A percentile compares a stretch with the other conserved stretches of the same genome.
Evolutionary conservation across 2,888 invertebrate species (phyloP).

Genomic region (Cantharis rufa): DNA sequence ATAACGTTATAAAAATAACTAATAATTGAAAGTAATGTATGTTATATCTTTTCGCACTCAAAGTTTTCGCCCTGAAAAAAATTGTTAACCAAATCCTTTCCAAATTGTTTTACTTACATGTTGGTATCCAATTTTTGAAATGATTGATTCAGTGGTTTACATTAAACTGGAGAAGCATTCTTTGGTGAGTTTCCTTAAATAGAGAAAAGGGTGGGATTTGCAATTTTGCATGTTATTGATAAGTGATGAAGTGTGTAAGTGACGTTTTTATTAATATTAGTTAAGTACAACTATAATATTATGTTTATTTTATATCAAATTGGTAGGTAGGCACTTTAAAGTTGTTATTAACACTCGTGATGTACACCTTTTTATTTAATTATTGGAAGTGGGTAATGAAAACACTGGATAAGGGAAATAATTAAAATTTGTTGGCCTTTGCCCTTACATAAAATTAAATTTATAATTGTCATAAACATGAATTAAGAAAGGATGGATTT

Average conservation of each 20-base stretch:
- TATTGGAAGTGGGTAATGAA: neutral
- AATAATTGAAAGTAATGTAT: neutral
- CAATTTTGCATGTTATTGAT: constrained; percentile 17
- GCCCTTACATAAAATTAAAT: neutral
- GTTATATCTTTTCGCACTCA: neutral
- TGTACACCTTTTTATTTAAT: neutral
- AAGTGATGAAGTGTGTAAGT: neutral
- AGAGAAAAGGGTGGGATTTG: constrained; percentile 10
- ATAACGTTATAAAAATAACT: neutral
- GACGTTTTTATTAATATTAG: constrained; percentile 2
- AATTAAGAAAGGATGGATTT: neutral
- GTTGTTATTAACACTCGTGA: neutral
- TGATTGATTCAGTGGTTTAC: neutral
- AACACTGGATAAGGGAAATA: neutral
- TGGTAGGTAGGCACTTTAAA: neutral
- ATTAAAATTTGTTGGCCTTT: neutral
- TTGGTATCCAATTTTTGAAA: neutral
- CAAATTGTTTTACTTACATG: neutral
- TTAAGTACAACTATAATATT: neutral
- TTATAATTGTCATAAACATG: neutral
- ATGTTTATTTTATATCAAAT: neutral
- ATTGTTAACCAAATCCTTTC: neutral
- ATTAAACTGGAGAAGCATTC: neutral
- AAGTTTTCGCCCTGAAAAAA: neutral
- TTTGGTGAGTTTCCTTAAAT: constrained; percentile 19